Evolutionary conservation across 92 coral and sea anemone genomes (phyloP), one percentile per base, ranked within the genome.

Genomic region (Epizoanthus stellaris): DNA sequence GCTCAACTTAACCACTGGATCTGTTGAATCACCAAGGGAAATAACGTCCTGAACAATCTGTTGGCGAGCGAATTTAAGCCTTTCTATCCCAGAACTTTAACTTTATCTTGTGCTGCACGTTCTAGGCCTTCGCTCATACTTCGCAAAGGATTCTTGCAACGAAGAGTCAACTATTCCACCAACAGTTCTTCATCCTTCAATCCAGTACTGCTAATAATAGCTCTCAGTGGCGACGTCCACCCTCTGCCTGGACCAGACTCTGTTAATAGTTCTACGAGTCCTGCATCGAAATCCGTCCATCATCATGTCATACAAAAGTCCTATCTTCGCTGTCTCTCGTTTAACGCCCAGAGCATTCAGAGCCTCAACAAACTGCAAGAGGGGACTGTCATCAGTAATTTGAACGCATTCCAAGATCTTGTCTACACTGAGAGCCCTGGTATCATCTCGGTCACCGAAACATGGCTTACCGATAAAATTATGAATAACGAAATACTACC

Each of bases 401-500:
- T 86, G 61, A 80, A 86, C 70, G 68, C 86, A 23, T 86, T 80
- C 16, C 86, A 76, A 53, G 89, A 77, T 65, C 14, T 86, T 16
- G 66, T 80, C 49, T 79, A 70, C 61, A 73, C 80, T 60, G 89
- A 86, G 47, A 69, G 85, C 8, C 80, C 85, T 68, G 92, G 80
- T 80, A 12, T 89, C 64, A 82, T 85, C 12, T 79, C 70, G 16
- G 85, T 89, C 34, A 80, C 87, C 20, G 87, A 89, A 81, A 85
- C 89, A 19, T 89, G 89, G 86, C 77, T 85, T 14, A 80, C 57
- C 45, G 92, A 89, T 43, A 80, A 45, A n/a, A 70, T 70, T 60
- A 54, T 45, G 45, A 71, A 85, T 68, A 64, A 80, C 15, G 89
- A 70, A 56, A 85, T 80, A 47, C 61, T 88, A 73, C 81, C 91